Conservation (phyloP, 2,797 vertebrate species). For the Arremon brunneinucha region DNA sequence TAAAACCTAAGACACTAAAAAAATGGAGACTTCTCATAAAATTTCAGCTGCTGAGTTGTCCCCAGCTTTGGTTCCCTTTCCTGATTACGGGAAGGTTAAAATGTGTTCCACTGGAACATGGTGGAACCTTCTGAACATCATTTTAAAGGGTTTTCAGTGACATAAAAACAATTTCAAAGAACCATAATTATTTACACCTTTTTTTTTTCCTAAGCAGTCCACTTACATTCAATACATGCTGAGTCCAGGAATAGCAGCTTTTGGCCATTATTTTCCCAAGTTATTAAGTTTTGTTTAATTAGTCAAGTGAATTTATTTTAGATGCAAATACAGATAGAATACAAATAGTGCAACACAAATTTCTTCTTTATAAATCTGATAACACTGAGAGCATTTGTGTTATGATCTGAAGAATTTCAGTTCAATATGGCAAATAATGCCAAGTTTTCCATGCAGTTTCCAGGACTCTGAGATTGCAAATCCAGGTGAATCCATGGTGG, state of each 20-base stretch:
- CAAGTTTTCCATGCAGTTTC: neutral
- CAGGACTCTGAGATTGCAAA: neutral
- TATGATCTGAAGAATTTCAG: neutral
- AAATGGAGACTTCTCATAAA: neutral
- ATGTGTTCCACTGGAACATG: neutral
- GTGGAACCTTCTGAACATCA: neutral
- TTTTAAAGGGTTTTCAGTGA: neutral
- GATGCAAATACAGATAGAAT: neutral
- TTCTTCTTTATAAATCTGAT: neutral
- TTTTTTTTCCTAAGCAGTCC: neutral
- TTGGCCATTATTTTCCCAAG: neutral
- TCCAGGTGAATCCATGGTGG: neutral
- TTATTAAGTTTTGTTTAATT: neutral
- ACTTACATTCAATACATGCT: fast-evolving
- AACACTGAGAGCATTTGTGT: neutral
- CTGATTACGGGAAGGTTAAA: neutral
- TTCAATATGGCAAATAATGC: neutral
- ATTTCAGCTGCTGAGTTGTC: neutral
- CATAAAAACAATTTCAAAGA: neutral
- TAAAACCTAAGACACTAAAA: neutral
- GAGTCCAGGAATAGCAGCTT: neutral
- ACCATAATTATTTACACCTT: neutral
- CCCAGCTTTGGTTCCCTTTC: neutral
- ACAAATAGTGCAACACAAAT: neutral
- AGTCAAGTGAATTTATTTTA: neutral